Evolutionary conservation across 1,140 invertebrate genomes (phyloP), one percentile per base, ranked within the genome.

Genomic region (Drosophila micromelanica): DNA sequence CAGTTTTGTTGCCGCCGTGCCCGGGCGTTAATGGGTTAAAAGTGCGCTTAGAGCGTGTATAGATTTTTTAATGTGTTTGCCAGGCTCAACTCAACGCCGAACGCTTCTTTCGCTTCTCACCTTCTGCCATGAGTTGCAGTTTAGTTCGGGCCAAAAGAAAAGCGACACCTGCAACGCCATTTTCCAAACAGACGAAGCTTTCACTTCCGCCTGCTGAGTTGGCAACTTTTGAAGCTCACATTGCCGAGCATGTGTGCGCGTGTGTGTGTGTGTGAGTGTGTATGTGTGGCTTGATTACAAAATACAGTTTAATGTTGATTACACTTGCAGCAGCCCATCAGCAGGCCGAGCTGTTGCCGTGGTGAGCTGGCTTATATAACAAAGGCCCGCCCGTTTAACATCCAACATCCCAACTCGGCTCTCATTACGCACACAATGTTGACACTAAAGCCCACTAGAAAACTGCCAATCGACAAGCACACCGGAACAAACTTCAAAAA

Each of bases 261-360:
- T 11, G 32, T 35, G 32, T 35, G 32, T 46, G 48, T 15, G 40
- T 63, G 27, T 38, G 52, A 37, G 57, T 46, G 55, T 51, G 51
- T 45, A 57, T 63, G 59, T 64, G 61, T 55, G 75, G 65, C 57
- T 82, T 86, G 81, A 86, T 86, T 86, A 78, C 81, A 87, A 86
- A 86, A 86, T 86, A 86, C 82, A 75, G 81, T 86, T 86, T 86
- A 87, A 86, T 86, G 81, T 86, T 86, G 82, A 86, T 86, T 86
- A 86, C 82, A 86, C 84, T 82, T 81, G 78, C 71, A 82, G 60
- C 60, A 69, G 65, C 32, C 61, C 64, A n/a, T n/a, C n/a, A 69
- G 48, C 54, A 51, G 43, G 13, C 72, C 64, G 38, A 43, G 43
- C 81, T 72, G 70, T 74, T 57, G n/a, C 79, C 51, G 35, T 80